These are phyloP conservation scores for Plutomurus gul DNA, from an alignment of 1,140 invertebrate species.

Conservation along the genomic window DNA sequence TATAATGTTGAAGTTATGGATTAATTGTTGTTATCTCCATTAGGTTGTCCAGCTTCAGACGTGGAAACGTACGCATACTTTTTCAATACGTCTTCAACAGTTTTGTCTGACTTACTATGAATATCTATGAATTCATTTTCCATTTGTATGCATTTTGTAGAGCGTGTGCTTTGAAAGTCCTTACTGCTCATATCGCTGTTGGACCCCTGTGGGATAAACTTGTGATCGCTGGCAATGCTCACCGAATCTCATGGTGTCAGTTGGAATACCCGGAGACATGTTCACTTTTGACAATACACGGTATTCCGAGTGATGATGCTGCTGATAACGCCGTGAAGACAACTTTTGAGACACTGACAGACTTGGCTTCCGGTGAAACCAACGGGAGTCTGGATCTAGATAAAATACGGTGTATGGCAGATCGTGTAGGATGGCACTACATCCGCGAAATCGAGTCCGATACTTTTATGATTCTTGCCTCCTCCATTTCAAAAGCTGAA, in stretches of 20 bases:
- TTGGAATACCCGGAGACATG: slow-evolving; percentile 49
- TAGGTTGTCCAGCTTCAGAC: neutral
- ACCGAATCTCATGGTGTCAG: slow-evolving; percentile 53
- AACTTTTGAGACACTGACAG: neutral
- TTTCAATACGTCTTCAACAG: neutral
- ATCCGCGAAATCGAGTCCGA: slow-evolving; percentile 50
- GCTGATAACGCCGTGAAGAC: neutral
- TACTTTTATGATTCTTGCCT: slow-evolving; percentile 46
- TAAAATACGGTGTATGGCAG: slow-evolving; percentile 46
- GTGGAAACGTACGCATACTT: neutral
- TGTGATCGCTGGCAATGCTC: slow-evolving; percentile 37
- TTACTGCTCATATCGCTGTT: slow-evolving; percentile 49
- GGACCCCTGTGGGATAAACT: slow-evolving; percentile 48
- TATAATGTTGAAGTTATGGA: too few species aligned
- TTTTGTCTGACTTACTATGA: neutral
- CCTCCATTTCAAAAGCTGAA: slow-evolving; percentile 48
- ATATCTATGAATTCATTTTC: neutral
- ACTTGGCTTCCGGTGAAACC: neutral
- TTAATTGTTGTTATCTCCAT: too few species aligned
- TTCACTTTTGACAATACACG: slow-evolving; percentile 48
- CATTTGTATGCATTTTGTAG: slow-evolving; percentile 21
- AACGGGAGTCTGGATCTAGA: neutral
- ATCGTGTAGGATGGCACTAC: slow-evolving; percentile 52
- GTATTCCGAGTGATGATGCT: slow-evolving; percentile 31
- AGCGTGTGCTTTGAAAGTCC: slow-evolving; percentile 41